These are phyloP conservation scores for Cosmia trapezina DNA, from an alignment of 2,888 invertebrate genomes.

Conservation along the genomic window DNA sequence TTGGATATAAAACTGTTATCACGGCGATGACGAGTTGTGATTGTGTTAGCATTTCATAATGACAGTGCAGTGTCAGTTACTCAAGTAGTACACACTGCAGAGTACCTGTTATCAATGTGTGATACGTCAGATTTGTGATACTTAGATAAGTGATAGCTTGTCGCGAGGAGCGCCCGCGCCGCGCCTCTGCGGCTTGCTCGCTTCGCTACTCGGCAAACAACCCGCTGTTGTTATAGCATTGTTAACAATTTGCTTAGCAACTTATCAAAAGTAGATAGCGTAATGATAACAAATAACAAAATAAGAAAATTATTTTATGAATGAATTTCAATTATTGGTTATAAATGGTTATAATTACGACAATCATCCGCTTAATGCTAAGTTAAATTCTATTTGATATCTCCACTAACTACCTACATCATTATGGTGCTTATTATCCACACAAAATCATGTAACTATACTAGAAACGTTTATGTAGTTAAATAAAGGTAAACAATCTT, in stretches of 20 bases:
- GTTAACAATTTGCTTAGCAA: conserved; percentile 12
- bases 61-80: not conserved
- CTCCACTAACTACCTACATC: not conserved
- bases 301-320: conserved; percentile 8
- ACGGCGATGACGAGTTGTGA: not conserved
- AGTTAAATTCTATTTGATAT: not conserved
- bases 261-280: conserved; percentile 17
- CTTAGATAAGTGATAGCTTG: conserved; percentile 60
- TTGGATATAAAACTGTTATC: not conserved
- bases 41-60: conserved; percentile 9
- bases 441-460: not conserved
- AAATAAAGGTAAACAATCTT: too few species aligned
- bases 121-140: conserved; percentile 70
- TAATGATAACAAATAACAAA: conserved; percentile 5
- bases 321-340: not conserved
- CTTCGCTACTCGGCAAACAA: conserved; percentile 12
- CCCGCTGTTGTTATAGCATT: not conserved
- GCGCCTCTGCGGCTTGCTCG: conserved; percentile 28
- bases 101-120: conserved; percentile 15
- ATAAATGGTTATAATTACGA: not conserved
- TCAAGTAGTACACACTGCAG: not conserved
- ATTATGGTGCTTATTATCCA: not conserved
- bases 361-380: not conserved
- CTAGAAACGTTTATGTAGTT: too few species aligned
- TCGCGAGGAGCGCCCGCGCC: conserved; percentile 38